Evolutionary conservation across 92 coral and sea anemone genomes (phyloP).

Genomic region (Heteractis magnifica): DNA sequence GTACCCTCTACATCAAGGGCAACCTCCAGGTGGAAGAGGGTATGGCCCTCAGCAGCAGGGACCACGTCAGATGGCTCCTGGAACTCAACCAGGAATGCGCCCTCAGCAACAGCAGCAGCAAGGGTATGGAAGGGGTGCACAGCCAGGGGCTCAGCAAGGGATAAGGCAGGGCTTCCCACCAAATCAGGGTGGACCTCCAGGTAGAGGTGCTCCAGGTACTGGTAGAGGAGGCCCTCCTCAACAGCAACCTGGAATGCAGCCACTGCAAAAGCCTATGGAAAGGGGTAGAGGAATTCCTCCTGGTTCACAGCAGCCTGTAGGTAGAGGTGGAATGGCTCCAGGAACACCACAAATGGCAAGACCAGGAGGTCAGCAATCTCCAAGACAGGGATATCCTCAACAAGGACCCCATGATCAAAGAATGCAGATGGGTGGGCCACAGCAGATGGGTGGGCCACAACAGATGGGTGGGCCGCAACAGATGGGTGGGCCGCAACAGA

Average conservation of each 20-base stretch:
- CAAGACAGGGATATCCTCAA: conserved; percentile 27
- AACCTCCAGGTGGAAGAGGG: conserved; percentile 53
- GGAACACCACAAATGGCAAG: conserved; percentile 34
- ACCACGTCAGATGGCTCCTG: conserved; percentile 60
- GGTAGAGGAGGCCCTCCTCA: conserved; percentile 33
- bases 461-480: conserved; percentile 15
- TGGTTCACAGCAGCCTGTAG: conserved; percentile 16
- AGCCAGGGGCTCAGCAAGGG: conserved; percentile 39
- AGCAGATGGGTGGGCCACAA: conserved; percentile 19
- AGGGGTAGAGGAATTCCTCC: conserved; percentile 34
- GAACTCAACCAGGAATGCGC: conserved; percentile 55
- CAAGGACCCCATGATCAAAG: conserved; percentile 12
- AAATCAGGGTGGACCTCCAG: conserved; percentile 32
- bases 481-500: conserved; percentile 28
- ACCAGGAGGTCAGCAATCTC: conserved; percentile 30
- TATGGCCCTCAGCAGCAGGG: conserved; percentile 62
- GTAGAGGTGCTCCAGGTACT: conserved; percentile 36
- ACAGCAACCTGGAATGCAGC: conserved; percentile 30
- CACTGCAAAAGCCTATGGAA: conserved; percentile 23
- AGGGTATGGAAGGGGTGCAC: conserved; percentile 36
- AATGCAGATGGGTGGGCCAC: conserved; percentile 34
- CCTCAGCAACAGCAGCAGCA: conserved; percentile 54
- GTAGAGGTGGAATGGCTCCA: conserved; percentile 32
- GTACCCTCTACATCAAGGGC: conserved; percentile 43
- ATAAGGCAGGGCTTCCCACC: conserved; percentile 49